Evolutionary conservation across 2,888 invertebrate species (phyloP).

Genomic region (Lepetodrilus schrolli): DNA sequence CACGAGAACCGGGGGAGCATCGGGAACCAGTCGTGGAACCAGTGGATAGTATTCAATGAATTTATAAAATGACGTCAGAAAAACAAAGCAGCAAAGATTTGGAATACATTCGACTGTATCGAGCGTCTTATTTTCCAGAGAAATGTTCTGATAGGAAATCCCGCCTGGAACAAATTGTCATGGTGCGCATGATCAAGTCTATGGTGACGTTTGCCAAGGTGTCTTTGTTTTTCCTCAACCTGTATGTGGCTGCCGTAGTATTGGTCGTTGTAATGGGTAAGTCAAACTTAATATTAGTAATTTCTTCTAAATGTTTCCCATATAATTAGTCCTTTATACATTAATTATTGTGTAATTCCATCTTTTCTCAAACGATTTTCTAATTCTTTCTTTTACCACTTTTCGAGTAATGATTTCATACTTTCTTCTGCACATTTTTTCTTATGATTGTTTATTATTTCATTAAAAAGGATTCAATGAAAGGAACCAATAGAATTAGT

Average conservation of each 20-base stretch:
- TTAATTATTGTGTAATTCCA: too few relatives aligned
- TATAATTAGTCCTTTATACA: not conserved
- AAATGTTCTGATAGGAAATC: not conserved
- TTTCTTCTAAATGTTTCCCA: not conserved
- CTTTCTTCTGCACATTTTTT: too few relatives aligned
- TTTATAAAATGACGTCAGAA: not conserved
- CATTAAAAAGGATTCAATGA: too few relatives aligned
- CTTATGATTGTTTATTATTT: too few relatives aligned
- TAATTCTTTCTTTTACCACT: too few relatives aligned
- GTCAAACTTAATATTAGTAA: not conserved
- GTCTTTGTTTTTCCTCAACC: slow-evolving; percentile 28
- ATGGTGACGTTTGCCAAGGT: slow-evolving; percentile 26
- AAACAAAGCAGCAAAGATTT: not conserved
- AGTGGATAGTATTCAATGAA: not conserved
- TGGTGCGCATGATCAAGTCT: slow-evolving; percentile 5
- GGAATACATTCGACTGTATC: slow-evolving; percentile 14
- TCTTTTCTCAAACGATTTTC: too few relatives aligned
- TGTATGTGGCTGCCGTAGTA: slow-evolving; percentile 22
- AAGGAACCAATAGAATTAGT: too few relatives aligned
- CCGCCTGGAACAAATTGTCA: not conserved
- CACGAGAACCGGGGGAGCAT: not conserved
- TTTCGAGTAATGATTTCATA: too few relatives aligned
- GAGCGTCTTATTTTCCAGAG: not conserved
- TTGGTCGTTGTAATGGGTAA: slow-evolving; percentile 22
- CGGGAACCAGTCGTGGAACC: too few relatives aligned